Evolutionary conservation across 2,113 vertebrate species (phyloP), one percentile per base, ranked within the genome.

Genomic region (Oncorhynchus kisutch): DNA sequence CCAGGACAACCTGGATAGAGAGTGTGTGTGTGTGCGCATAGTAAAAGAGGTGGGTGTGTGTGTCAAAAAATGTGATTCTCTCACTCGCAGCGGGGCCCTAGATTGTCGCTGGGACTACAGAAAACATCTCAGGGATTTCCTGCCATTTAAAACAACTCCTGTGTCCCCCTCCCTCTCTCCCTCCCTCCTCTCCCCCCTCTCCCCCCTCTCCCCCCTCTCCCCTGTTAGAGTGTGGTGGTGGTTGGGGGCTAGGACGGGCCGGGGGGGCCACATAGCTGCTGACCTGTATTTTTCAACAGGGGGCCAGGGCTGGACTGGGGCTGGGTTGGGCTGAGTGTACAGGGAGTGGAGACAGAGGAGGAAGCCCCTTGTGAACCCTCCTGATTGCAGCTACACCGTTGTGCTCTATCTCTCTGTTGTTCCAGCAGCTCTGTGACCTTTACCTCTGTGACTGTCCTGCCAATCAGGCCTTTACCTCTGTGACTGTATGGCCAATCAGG

Each of bases 51-150:
- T 73, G 60, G 22, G 34, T 51, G 62, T 51, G 72, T 73, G 72
- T 66, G 62, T 48, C 34, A 39, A 59, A 59, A 22, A 66, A 62
- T 48, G 72, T 67, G 62, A 49, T 76, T 87, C 70, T 39, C 73
- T 66, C 73, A 49, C 64, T 34, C 18, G 20, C 57, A 59, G 25
- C 88, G 64, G 54, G 75, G 69, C 72, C 68, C 71, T 57, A 79
- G 81, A 80, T 84, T 87, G 86, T 77, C 85, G 83, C 85, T 82
- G 78, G 70, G 82, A 88, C 85, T 62, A 88, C 83, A 91, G 87
- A 91, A 92, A 92, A 91, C 90, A 91, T 91, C 85, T 91, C 76
- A 85, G 90, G 91, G 91, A 93, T 93, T 92, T 93, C 92, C 92
- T 93, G 90, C 89, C 83, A 93, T 93, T 93, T 84, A 93, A 83